phyloP scores from a whole-genome alignment of 2,797 vertebrate genomes.

The Carcharodon carcharias region DNA sequence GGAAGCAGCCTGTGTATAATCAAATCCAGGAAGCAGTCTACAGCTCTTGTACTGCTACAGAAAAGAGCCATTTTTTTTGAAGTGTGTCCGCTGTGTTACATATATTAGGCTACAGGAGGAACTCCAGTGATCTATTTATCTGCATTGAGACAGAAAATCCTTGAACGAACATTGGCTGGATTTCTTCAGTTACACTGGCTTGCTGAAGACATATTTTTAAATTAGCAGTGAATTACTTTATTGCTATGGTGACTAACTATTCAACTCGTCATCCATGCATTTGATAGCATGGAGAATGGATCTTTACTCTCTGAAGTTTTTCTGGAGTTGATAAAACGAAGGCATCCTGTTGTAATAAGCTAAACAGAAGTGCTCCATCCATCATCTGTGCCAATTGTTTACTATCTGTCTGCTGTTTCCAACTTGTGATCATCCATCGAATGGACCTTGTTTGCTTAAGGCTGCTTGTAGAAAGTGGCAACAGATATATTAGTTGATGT shows the following conservation, averaged over 20 bases:
- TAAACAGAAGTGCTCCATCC: slow-evolving; percentile 37
- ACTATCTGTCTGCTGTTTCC: slow-evolving; percentile 41
- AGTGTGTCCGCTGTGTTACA: not conserved
- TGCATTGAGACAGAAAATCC: not conserved
- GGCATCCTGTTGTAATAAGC: slow-evolving; percentile 37
- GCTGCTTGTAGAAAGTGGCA: slow-evolving; percentile 44
- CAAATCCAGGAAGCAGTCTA: slow-evolving; percentile 52
- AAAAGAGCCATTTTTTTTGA: not conserved
- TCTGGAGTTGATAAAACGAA: not conserved
- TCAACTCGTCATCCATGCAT: slow-evolving; percentile 43
- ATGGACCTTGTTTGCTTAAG: slow-evolving; percentile 54
- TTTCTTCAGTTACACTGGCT: slow-evolving; percentile 39
- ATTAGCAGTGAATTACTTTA: slow-evolving; percentile 36
- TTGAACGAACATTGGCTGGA: not conserved
- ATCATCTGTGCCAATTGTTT: slow-evolving; percentile 36
- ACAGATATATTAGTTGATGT: slow-evolving; percentile 54
- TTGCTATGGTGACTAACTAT: slow-evolving; percentile 42
- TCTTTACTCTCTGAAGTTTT: not conserved
- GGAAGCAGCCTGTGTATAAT: slow-evolving; percentile 40
- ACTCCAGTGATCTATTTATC: not conserved
- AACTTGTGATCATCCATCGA: slow-evolving; percentile 47
- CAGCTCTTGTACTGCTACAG: not conserved
- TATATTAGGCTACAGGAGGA: not conserved
- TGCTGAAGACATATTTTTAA: not conserved
- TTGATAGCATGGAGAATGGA: not conserved